Evolutionary conservation across 2,113 vertebrate genomes (phyloP).

Genomic region (Solea solea): DNA sequence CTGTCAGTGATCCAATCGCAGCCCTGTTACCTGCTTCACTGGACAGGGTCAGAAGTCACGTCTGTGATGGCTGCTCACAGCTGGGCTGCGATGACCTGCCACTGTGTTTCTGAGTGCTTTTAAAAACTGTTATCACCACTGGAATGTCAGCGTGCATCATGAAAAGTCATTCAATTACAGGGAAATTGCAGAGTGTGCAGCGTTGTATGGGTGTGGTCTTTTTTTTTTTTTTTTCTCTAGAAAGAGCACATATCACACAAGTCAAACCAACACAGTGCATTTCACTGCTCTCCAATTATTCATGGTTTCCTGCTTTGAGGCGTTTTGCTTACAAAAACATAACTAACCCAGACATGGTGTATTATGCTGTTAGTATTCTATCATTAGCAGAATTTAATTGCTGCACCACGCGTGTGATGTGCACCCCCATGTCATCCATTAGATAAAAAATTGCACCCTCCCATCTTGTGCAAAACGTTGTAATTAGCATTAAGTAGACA

Average conservation of each 20-base stretch:
- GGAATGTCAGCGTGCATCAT: slow-evolving; percentile 44
- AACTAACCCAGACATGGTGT: slow-evolving; percentile 35
- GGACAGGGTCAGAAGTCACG: slow-evolving; percentile 69
- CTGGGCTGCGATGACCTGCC: slow-evolving; percentile 45
- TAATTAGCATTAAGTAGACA: slow-evolving; percentile 65
- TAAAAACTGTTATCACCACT: slow-evolving; percentile 69
- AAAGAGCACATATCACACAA: slow-evolving; percentile 11
- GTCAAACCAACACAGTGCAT: slow-evolving; percentile 38
- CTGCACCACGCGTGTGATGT: slow-evolving; percentile 1
- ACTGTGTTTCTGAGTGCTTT: slow-evolving; percentile 55
- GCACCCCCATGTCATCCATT: slow-evolving; percentile 40
- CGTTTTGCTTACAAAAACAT: slow-evolving; percentile 44
- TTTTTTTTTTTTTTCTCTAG: slow-evolving; percentile 8
- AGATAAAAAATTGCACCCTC: slow-evolving; percentile 47
- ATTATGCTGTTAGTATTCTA: slow-evolving; percentile 24
- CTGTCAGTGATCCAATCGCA: slow-evolving; percentile 73
- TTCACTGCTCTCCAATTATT: slow-evolving; percentile 58
- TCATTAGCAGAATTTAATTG: slow-evolving; percentile 49
- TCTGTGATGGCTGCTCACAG: slow-evolving; percentile 39
- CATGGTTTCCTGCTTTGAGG: slow-evolving; percentile 51
- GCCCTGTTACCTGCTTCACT: slow-evolving; percentile 79
- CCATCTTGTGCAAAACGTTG: slow-evolving; percentile 38
- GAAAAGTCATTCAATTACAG: slow-evolving; percentile 38
- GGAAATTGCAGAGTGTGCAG: background rate
- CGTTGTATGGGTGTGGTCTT: slow-evolving; percentile 28